Base-by-base conservation (phyloP, 2,797 vertebrate species). In the Fistularia commersonii region DNA sequence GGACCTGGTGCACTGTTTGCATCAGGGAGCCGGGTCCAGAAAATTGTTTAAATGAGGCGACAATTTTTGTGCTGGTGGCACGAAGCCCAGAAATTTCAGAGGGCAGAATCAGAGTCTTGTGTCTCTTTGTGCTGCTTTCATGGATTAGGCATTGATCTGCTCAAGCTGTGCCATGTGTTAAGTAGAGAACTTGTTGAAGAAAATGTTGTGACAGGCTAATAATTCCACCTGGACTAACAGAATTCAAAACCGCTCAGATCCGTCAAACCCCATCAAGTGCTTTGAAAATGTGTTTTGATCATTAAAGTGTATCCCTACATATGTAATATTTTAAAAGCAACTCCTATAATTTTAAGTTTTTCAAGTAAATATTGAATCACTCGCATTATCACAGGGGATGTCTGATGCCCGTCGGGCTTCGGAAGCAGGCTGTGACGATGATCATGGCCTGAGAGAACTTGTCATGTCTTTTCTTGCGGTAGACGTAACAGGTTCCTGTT, bases 91-190 rank as follows among this genome's bases (percentile, higher is more conserved):
- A 58, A 56, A 64, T 60, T 50, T 65, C 47, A 14, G 52, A 15
- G 41, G 50, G 42, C 64, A 69, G 65, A 79, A 72, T 69, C 64
- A 37, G 45, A 2, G 56, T 60, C 64, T 76, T 73, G 64, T 73
- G 63, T 66, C 50, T 58, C 45, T 32, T 37, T 47, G n/a, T 9
- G 44, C 45, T 0, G 47, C 59, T 71, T 59, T 45, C 50, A 45
- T 61, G 51, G 53, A 60, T 79, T 55, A 48, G 71, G 79, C 77
- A 61, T 69, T 72, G 58, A 70, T 69, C 62, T 11, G 58, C 51
- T 56, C 32, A 14, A 51, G 63, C 54, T 46, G 33, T 0, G 12
- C 57, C 58, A 51, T 43, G 42, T 43, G 69, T 52, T 45, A 7
- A 67, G 57, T 55, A 12, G 52, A 51, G 54, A 61, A 72, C 45